Base-by-base conservation (phyloP, 2,888 invertebrate genomes). In the Fissipunctia ypsillon region DNA sequence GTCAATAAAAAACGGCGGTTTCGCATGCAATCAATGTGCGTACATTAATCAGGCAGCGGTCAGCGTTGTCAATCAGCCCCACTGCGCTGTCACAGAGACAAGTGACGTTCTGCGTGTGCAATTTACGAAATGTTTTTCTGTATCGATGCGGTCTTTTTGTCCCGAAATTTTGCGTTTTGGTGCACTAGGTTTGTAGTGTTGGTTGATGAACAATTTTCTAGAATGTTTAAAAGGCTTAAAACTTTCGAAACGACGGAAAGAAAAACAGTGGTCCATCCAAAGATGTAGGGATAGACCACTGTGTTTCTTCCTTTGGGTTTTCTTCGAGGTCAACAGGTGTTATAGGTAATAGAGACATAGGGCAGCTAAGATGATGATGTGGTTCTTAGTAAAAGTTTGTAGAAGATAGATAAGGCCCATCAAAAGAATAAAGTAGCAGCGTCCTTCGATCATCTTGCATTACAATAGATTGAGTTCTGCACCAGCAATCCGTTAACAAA, bases 21-120 rank as follows among this genome's bases (percentile, higher is more conserved):
- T 75, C 38, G 83, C 87, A 84, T 85, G 83, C 85, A 81, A 81
- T 76, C 81, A 78, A 67, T 77, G 78, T 73, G 69, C 73, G 86
- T 70, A 66, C 80, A 87, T 86, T 87, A 87, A 86, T 86, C 86
- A 86, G 81, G 50, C 57, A 63, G 80, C 77, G 79, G 86, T 79
- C 84, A 73, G 72, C 43, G 66, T 76, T 86, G 87, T 87, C 86
- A 86, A 82, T 82, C 80, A 84, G 74, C 38, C 45, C 71, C 69
- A 61, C 75, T 57, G 65, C 31, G 85, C 75, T 83, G 84, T 81
- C 81, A 72, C 73, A 69, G 61, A 73, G 79, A 80, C 71, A 76
- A 83, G 71, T 83, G 87, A 80, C 76, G 75, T 61, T 45, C 67
- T 77, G 83, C 80, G 87, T 73, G 80, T 69, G 68, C 75, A 76